Base-by-base conservation (phyloP, 1,140 invertebrate species). In the Cotesia glomerata region DNA sequence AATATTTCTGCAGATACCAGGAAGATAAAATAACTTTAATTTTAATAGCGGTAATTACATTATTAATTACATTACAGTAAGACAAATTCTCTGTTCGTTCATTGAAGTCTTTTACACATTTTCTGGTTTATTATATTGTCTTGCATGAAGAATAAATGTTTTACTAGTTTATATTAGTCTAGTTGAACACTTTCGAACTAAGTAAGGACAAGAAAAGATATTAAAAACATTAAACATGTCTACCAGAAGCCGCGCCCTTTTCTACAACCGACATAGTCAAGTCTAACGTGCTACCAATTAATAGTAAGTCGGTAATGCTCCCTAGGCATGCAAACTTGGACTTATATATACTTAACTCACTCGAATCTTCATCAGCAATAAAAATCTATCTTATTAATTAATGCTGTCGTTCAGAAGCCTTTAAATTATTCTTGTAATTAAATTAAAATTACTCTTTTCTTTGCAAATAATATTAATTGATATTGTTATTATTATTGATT, bases 231-330 rank as follows among this genome's bases (percentile, higher is more conserved):
- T 58, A 72, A 35, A 16, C 67, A 74, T 69, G 59, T 63, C 61
- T 32, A 68, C 54, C 61, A 59, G 64, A 66, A 59, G 63, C 69
- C 67, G 63, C 71, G 66, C 71, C 65, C 34, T 36, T 72, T 71
- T 69, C 7, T 45, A 45, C 11, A 45, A 52, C 67, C 66, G 52
- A 70, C 61, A 66, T 9, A 45, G 7, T 45, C 39, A 9, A 45
- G 71, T 72, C 65, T 58, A 35, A 72, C 65, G 77, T 76, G 76
- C 72, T 76, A 82, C 79, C 79, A 82, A 82, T 82, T 82, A 82
- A 82, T 82, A 82, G 79, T 76, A 75, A 76, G 78, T 78, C 74
- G 74, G 79, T 81, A 82, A 82, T 81, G 79, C 77, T 74, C 74
- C 75, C 75, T 77, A 81, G 78, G 81, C 81, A 82, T 80, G 81